These are phyloP conservation scores for Megaustenia siamemsis DNA, from an alignment of 2,888 invertebrate species.

Conservation along the genomic window DNA sequence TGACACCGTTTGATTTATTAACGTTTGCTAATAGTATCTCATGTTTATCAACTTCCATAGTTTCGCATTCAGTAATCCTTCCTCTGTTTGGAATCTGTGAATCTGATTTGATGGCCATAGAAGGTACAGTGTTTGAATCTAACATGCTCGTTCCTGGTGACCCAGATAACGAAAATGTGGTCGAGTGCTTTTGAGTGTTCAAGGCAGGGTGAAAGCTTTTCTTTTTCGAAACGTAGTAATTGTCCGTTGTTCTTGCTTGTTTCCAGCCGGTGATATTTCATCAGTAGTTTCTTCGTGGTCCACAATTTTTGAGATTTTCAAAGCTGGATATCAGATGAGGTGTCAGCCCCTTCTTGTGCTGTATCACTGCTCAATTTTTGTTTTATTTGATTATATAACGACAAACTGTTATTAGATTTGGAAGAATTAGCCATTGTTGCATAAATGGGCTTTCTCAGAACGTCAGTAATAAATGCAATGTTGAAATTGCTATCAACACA, in stretches of 20 bases:
- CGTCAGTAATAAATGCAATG: background rate
- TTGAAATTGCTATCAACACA: slow-evolving; percentile 9
- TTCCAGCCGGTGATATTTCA: no score
- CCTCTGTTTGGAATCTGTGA: background rate
- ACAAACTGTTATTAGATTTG: background rate
- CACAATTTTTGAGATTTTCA: no score
- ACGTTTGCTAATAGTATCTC: background rate
- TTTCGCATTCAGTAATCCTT: background rate
- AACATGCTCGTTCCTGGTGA: background rate
- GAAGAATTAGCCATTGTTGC: background rate
- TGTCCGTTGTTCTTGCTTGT: no score
- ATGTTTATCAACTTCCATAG: background rate
- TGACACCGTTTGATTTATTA: background rate
- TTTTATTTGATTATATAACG: no score
- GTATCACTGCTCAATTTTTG: no score
- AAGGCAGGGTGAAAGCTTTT: no score
- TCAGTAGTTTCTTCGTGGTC: no score
- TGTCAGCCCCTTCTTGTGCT: no score
- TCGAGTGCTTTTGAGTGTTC: no score
- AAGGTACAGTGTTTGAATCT: background rate
- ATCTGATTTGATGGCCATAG: background rate
- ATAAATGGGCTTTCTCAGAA: background rate
- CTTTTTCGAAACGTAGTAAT: no score
- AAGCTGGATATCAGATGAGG: no score
- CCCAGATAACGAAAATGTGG: no score